Percentiles rank a stretch among this genome's conserved stretches.
These are phyloP conservation scores for Phania funesta DNA, from an alignment of 2,888 invertebrate species.

Conservation along the genomic window DNA sequence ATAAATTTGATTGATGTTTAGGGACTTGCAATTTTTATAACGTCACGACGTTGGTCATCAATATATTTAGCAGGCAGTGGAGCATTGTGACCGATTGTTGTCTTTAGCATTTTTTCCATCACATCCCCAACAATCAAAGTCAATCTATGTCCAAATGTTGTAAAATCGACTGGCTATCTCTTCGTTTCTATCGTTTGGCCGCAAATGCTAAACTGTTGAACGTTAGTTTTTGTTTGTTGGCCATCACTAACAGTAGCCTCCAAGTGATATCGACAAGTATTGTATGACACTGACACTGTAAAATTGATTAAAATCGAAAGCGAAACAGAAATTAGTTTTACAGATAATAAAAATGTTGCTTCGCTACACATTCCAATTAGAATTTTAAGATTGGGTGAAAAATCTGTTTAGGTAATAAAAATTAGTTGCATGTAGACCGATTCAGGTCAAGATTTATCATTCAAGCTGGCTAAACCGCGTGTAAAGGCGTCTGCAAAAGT, in stretches of 20 bases:
- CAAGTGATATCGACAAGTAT: conserved; percentile 54
- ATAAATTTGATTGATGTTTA: conserved; percentile 47
- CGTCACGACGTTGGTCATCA: not conserved
- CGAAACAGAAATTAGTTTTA: not conserved
- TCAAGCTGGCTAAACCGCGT: too few relatives aligned
- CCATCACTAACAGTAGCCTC: conserved; percentile 1
- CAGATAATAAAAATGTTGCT: conserved; percentile 13
- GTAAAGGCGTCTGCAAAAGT: too few relatives aligned
- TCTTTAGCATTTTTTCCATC: not conserved
- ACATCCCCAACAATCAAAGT: not conserved
- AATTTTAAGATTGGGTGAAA: conserved; percentile 1
- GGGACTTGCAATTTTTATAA: conserved; percentile 24
- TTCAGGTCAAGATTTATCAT: too few relatives aligned
- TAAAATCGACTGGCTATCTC: not conserved
- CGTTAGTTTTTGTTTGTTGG: conserved; percentile 16
- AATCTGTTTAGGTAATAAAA: too few relatives aligned
- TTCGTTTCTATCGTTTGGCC: not conserved
- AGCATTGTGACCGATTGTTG: not conserved
- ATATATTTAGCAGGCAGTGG: not conserved
- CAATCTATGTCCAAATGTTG: not conserved
- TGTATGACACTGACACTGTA: conserved; percentile 57
- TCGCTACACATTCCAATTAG: not conserved
- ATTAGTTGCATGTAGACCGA: too few relatives aligned
- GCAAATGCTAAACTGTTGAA: too few relatives aligned
- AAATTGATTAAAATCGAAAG: conserved; percentile 50